A percentile compares a stretch with the other conserved stretches of the same genome.
Evolutionary conservation across 2,113 vertebrate genomes (phyloP).

Genomic region (Platysteira castanea): DNA sequence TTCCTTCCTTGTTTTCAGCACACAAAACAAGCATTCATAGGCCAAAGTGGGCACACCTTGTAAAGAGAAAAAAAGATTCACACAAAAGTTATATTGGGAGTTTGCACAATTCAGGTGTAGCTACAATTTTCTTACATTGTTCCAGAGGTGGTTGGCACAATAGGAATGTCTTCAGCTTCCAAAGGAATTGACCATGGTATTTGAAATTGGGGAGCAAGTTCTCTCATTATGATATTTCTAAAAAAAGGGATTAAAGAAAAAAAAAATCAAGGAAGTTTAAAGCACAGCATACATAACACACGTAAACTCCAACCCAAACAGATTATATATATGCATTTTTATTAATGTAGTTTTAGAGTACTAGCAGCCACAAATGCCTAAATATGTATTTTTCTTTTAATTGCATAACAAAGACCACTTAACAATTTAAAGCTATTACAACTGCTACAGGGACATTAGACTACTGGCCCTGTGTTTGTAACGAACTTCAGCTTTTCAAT

Average conservation of each 20-base stretch:
- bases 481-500: neutral
- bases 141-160: conserved; percentile 90
- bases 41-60: conserved; percentile 31
- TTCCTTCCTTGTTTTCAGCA: conserved; percentile 53
- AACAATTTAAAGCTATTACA: neutral
- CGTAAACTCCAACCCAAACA: neutral
- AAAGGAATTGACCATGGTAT: conserved; percentile 91
- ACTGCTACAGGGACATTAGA: neutral
- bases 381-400: neutral
- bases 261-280: neutral
- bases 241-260: neutral
- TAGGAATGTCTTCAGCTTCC: conserved; percentile 90
- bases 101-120: neutral
- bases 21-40: conserved; percentile 35
- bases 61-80: conserved; percentile 41
- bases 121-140: conserved; percentile 79
- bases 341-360: neutral
- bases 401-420: neutral
- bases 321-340: neutral
- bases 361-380: neutral
- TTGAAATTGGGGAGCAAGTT: conserved; percentile 88
- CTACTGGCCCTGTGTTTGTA: neutral
- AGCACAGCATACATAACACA: neutral
- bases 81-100: neutral
- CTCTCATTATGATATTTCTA: conserved; percentile 90